Evolutionary conservation across 2,888 invertebrate genomes (phyloP).

Genomic region (Chironomus riparius): DNA sequence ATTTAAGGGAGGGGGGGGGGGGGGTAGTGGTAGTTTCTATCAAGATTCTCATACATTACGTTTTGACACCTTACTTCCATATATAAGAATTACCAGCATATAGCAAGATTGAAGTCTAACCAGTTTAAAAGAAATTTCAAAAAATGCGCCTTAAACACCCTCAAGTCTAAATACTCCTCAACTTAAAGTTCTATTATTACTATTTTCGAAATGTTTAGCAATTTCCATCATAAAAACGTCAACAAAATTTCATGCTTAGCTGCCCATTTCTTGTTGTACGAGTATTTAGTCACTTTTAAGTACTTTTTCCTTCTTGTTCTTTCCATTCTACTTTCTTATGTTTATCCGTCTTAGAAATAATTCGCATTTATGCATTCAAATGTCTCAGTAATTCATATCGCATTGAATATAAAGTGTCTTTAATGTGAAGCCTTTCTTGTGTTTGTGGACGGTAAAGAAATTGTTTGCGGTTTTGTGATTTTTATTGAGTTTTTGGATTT

Average conservation of each 20-base stretch:
- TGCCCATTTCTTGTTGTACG: background rate
- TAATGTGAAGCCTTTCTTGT: background rate
- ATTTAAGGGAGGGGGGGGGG: too few species aligned
- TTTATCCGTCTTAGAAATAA: background rate
- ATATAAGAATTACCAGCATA: too few species aligned
- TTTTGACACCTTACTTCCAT: too few species aligned
- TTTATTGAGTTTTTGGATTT: too few species aligned
- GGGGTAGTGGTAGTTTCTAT: too few species aligned
- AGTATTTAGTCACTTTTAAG: background rate
- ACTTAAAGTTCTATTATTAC: background rate
- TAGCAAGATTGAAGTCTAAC: too few species aligned
- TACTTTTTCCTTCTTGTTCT: background rate
- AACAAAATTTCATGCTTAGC: slow-evolving; percentile 17
- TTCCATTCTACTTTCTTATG: background rate
- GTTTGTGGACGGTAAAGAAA: too few species aligned
- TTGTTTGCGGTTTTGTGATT: too few species aligned
- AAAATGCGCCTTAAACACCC: background rate
- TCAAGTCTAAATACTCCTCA: background rate
- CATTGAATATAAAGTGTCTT: too few species aligned
- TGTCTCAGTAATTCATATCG: background rate
- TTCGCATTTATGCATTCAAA: slow-evolving; percentile 1
- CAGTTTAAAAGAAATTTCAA: too few species aligned
- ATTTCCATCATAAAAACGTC: slow-evolving; percentile 16
- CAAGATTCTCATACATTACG: too few species aligned
- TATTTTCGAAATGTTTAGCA: slow-evolving; percentile 4